Base-by-base conservation (phyloP, 2,888 invertebrate genomes). In the Sphaerophoria rueppellii region DNA sequence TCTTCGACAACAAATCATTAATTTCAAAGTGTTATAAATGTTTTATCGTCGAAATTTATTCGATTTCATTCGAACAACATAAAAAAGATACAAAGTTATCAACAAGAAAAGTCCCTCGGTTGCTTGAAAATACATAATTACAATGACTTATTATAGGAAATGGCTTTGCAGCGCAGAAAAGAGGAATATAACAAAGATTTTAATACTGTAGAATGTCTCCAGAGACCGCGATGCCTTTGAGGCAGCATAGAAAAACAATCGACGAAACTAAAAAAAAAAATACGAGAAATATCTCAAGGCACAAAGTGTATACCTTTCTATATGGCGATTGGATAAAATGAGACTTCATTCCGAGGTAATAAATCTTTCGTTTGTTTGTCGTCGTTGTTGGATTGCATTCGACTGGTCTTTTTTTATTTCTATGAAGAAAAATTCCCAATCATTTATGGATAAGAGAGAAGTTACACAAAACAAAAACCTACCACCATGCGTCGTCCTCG, bases 271-370 rank as follows among this genome's bases (percentile, higher is more conserved):
- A n/a, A 48, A 12, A 48, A 48, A n/a, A 48, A 12, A 54, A 2
- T n/a, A 32, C n/a, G 40, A 40, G 48, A 40, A 40, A 74, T 67
- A 67, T 60, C 72, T 79, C 72, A 46, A 78, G 46, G 14, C 67
- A 54, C 48, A 65, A 48, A 50, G 50, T 24, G 50, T 65, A 65
- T 65, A 65, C 35, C 35, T 65, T 50, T 50, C 54, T 67, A 67
- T 67, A 67, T 76, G 61, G 61, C 63, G 78, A 74, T 82, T 82
- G 82, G 63, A 75, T 79, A 57, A 83, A 83, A 83, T 75, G 80
- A 69, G 75, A 75, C 80, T 80, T 76, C 83, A 85, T 76, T 85
- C 57, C 80, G 43, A 61, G 57, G 76, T 76, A 85, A 80, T 85
- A 80, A 85, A 85, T 85, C 83, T 76, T 60, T 71, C 75, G 67